Conservation (phyloP, 2,113 vertebrate genomes). For the Neogale vison region DNA sequence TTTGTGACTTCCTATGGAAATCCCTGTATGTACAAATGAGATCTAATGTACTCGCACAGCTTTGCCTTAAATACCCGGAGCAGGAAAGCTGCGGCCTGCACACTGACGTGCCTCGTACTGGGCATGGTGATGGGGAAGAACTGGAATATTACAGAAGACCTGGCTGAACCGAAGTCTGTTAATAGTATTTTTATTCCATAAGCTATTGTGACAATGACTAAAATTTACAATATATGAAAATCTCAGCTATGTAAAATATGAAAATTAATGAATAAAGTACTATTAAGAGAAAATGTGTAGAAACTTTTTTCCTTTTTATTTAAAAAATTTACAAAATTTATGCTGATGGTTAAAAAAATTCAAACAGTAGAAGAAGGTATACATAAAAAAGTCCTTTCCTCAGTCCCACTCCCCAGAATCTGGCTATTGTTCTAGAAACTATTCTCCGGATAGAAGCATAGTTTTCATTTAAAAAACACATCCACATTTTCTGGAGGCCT, state of each 20-base stretch:
- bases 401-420: background rate
- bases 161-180: conserved; percentile 70
- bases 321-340: conserved; percentile 57
- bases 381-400: background rate
- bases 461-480: conserved; percentile 31
- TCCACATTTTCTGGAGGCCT: background rate
- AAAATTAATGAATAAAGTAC: conserved; percentile 60
- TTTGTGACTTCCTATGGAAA: conserved; percentile 62
- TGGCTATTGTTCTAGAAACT: background rate
- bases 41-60: background rate
- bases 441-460: background rate
- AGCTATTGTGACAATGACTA: background rate
- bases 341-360: conserved; percentile 49
- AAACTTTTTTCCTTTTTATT: conserved; percentile 63
- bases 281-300: background rate
- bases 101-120: conserved; percentile 60
- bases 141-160: conserved; percentile 39
- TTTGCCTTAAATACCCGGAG: conserved; percentile 58
- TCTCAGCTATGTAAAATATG: conserved; percentile 49
- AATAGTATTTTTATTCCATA: background rate
- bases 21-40: background rate
- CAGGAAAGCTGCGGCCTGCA: conserved; percentile 59
- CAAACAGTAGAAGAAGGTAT: background rate
- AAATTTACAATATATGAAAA: background rate
- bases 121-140: conserved; percentile 57